A percentile compares a stretch with the other conserved stretches of the same genome.
phyloP scores from a whole-genome alignment of 1,140 invertebrate species.

The Muscidifurax raptorellus region DNA sequence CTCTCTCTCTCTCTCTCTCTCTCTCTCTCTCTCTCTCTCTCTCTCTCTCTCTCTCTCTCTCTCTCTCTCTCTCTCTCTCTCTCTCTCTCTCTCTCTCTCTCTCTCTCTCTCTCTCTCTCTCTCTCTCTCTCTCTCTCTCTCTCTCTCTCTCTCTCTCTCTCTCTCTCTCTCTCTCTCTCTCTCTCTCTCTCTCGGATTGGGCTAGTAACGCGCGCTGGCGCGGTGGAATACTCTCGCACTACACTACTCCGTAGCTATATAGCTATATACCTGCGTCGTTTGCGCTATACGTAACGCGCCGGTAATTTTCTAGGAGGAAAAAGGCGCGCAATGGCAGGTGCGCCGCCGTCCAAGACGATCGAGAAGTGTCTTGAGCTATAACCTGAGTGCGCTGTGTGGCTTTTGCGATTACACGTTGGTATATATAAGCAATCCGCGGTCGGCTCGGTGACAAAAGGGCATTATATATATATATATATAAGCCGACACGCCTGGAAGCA shows the following conservation, averaged over 20 bases:
- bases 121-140: not conserved
- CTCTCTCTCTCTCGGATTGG: not conserved
- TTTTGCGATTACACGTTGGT: no score
- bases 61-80: not conserved
- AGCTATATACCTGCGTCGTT: not conserved
- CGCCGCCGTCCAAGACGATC: no score
- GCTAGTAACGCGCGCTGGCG: not conserved
- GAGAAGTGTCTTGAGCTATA: no score
- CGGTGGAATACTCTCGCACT: constrained; percentile 41
- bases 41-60: not conserved
- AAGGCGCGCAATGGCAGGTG: no score
- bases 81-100: not conserved
- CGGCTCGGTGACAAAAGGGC: not conserved
- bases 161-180: not conserved
- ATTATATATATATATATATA: not conserved
- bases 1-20: not conserved
- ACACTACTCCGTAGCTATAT: not conserved
- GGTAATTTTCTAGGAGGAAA: no score
- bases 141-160: not conserved
- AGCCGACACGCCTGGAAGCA: not conserved
- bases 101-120: not conserved
- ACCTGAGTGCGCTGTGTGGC: no score
- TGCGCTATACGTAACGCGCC: no score
- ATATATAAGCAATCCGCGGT: no score
- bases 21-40: not conserved